These are phyloP conservation scores for Cyprinodon diabolis DNA, from an alignment of 2,797 vertebrate genomes.

Conservation along the genomic window DNA sequence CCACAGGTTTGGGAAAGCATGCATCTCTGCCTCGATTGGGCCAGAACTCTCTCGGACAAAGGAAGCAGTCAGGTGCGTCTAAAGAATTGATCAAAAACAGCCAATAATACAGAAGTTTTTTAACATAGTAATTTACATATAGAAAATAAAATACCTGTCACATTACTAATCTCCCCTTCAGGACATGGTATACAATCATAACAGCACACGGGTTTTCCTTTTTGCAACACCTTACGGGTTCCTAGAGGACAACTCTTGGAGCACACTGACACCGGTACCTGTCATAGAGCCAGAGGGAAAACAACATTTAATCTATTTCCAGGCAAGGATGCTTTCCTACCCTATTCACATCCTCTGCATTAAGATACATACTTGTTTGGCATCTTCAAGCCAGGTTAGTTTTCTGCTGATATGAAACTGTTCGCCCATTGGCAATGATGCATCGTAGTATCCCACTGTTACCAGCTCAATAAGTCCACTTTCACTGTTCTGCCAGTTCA, in stretches of 20 bases:
- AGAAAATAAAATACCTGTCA: constrained; percentile 66
- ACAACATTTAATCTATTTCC: background rate
- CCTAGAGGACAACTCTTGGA: constrained; percentile 39
- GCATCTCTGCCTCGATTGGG: constrained; percentile 52
- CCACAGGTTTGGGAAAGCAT: constrained; percentile 57
- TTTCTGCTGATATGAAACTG: constrained; percentile 60
- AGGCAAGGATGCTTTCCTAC: no score
- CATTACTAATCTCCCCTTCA: constrained; percentile 38
- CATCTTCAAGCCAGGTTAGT: constrained; percentile 61
- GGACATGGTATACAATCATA: constrained; percentile 81
- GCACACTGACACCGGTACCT: constrained; percentile 76
- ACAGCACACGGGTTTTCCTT: constrained; percentile 61
- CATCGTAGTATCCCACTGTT: constrained; percentile 70
- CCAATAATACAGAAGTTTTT: background rate
- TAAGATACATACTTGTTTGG: constrained; percentile 44
- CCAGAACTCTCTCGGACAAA: constrained; percentile 69
- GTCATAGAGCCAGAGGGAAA: background rate
- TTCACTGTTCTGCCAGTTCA: constrained; percentile 75
- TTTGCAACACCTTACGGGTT: constrained; percentile 32
- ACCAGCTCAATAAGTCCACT: constrained; percentile 32
- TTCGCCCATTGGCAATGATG: constrained; percentile 54
- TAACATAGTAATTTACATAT: background rate
- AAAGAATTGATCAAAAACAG: constrained; percentile 36
- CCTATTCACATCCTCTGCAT: background rate
- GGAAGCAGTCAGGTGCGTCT: constrained; percentile 70